Percentiles rank a stretch among this genome's conserved stretches.
Conservation (phyloP, 2,113 vertebrate species). For the Crocuta crocuta region DNA sequence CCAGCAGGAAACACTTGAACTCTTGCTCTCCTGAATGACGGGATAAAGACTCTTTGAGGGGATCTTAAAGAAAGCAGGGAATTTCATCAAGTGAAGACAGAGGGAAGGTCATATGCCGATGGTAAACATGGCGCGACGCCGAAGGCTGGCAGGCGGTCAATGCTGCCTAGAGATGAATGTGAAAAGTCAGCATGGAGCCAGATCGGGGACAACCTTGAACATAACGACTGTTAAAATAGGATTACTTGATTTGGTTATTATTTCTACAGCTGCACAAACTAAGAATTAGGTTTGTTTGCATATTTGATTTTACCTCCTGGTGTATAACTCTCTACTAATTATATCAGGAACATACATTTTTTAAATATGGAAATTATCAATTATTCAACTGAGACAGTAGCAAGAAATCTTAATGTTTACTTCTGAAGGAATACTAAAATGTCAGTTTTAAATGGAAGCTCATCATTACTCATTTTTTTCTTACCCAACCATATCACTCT, state of each 20-base stretch:
- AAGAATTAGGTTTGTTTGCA: conserved; percentile 50
- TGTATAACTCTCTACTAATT: background rate
- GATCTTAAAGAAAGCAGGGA: background rate
- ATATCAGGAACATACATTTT: background rate
- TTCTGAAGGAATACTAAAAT: background rate
- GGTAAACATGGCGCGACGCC: background rate
- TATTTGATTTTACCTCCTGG: conserved; percentile 13
- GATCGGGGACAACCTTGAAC: background rate
- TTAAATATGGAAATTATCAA: conserved; percentile 25
- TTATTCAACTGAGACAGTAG: background rate
- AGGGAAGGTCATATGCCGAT: background rate
- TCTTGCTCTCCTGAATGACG: background rate
- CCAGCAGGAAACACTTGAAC: background rate
- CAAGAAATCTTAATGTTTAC: conserved; percentile 16
- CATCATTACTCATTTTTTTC: background rate
- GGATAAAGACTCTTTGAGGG: background rate
- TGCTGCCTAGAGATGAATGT: background rate
- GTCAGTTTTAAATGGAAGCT: background rate
- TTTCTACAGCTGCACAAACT: conserved; percentile 4
- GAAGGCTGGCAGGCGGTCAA: background rate
- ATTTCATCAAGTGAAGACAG: background rate
- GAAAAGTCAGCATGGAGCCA: background rate
- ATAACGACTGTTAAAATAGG: conserved; percentile 41
- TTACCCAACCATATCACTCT: background rate
- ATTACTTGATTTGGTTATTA: conserved; percentile 54